Conservation (phyloP, 2,888 invertebrate genomes). For the Cantharis rustica region DNA sequence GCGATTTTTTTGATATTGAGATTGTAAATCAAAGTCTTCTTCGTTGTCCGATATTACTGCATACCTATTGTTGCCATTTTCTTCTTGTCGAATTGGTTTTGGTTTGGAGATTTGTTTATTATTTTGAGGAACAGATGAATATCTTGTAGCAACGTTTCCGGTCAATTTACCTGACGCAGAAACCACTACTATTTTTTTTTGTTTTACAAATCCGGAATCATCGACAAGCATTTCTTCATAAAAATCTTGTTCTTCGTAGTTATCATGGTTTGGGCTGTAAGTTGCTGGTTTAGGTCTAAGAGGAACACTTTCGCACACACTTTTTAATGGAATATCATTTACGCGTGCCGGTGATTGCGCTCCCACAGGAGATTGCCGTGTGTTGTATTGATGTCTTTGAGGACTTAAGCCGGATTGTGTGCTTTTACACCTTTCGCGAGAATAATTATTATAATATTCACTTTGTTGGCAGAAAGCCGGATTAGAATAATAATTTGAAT, state of each 20-base stretch:
- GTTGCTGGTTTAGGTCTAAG: constrained; percentile 40
- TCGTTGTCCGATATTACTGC: constrained; percentile 49
- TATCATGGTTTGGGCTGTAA: constrained; percentile 30
- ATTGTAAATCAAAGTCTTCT: constrained; percentile 45
- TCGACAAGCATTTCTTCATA: constrained; percentile 55
- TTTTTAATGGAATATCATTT: constrained; percentile 36
- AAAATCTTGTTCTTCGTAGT: constrained; percentile 53
- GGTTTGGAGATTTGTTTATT: constrained; percentile 1
- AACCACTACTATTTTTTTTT: constrained; percentile 52
- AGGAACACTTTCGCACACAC: constrained; percentile 29
- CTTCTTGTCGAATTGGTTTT: neutral
- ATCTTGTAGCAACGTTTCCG: constrained; percentile 27
- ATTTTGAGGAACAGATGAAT: constrained; percentile 7
- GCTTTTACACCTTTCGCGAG: constrained; percentile 27
- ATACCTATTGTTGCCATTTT: constrained; percentile 47
- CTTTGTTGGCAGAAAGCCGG: constrained; percentile 81
- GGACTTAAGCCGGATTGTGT: constrained; percentile 33
- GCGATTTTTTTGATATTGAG: constrained; percentile 52
- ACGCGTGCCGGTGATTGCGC: constrained; percentile 48
- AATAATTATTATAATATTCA: constrained; percentile 62
- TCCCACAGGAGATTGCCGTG: constrained; percentile 53
- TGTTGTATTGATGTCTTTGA: constrained; percentile 23
- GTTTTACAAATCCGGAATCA: constrained; percentile 49
- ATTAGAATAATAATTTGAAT: constrained; percentile 71
- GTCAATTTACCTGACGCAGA: constrained; percentile 53